Conservation (phyloP, 1,140 invertebrate species). For the Achatina immaculata region DNA sequence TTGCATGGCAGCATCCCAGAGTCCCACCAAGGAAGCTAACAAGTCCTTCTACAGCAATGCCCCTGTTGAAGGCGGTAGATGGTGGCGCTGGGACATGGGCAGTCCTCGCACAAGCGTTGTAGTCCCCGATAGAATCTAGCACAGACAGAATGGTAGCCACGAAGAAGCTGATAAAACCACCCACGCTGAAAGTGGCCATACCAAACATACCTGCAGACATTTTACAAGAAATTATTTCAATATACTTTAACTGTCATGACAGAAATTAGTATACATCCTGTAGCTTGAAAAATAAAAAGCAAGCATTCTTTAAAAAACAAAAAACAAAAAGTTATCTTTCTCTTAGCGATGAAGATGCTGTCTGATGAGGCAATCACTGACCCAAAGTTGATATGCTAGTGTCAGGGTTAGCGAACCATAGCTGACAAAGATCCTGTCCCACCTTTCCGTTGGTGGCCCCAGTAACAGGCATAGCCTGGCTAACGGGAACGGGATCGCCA, state of each 20-base stretch:
- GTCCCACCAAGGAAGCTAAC: constrained; percentile 85
- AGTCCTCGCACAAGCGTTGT: constrained; percentile 66
- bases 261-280: not conserved
- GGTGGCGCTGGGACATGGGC: constrained; percentile 64
- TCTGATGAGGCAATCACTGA: no score
- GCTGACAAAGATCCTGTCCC: no score
- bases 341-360: no score
- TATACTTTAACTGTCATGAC: not conserved
- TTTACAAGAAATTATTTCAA: not conserved
- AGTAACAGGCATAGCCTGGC: no score
- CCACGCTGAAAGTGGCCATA: constrained; percentile 59
- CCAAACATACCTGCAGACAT: constrained; percentile 64
- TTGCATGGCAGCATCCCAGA: constrained; percentile 85
- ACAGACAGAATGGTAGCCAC: constrained; percentile 68
- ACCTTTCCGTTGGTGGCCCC: no score
- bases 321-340: no score
- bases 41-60: constrained; percentile 85
- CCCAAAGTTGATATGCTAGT: no score
- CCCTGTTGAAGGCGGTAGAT: constrained; percentile 75
- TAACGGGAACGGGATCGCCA: no score
- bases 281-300: not conserved
- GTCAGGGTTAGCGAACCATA: no score
- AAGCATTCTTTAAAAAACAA: no score
- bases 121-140: constrained; percentile 71
- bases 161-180: constrained; percentile 63